Percentiles rank a stretch among this genome's conserved stretches.
These are phyloP conservation scores for Tryphoninae sp. DNA, from an alignment of 2,888 invertebrate genomes.

Conservation along the genomic window DNA sequence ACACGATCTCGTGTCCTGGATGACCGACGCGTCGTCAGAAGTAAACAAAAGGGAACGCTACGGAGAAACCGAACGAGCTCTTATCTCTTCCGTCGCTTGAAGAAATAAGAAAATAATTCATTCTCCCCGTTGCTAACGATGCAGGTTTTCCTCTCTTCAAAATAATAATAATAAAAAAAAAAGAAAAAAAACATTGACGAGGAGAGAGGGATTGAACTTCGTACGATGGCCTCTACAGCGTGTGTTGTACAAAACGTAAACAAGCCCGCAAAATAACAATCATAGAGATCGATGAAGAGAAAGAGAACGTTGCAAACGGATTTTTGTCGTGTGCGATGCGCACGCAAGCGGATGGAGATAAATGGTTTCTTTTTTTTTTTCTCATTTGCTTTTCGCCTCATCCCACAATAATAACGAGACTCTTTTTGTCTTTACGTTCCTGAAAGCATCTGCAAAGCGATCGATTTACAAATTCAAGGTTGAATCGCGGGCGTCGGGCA, in stretches of 20 bases:
- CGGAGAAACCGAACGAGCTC: no score
- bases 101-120: no score
- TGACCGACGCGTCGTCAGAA: no score
- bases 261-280: constrained; percentile 31
- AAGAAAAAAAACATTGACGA: constrained; percentile 16
- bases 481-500: background rate
- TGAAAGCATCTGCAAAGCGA: background rate
- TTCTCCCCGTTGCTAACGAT: no score
- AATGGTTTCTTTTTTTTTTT: background rate
- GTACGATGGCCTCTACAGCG: constrained; percentile 58
- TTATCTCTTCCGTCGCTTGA: no score
- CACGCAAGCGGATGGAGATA: background rate
- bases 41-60: no score
- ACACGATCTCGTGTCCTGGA: no score
- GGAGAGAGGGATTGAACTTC: constrained; percentile 35
- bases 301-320: background rate
- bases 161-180: background rate
- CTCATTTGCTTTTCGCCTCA: background rate
- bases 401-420: background rate
- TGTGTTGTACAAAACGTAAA: constrained; percentile 47
- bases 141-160: no score
- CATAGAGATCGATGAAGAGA: background rate
- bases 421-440: background rate
- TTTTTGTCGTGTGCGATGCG: background rate
- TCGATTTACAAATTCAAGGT: background rate